Evolutionary conservation across 2,888 invertebrate genomes (phyloP), one percentile per base, ranked within the genome.

Genomic region (Drosophila prolongata): DNA sequence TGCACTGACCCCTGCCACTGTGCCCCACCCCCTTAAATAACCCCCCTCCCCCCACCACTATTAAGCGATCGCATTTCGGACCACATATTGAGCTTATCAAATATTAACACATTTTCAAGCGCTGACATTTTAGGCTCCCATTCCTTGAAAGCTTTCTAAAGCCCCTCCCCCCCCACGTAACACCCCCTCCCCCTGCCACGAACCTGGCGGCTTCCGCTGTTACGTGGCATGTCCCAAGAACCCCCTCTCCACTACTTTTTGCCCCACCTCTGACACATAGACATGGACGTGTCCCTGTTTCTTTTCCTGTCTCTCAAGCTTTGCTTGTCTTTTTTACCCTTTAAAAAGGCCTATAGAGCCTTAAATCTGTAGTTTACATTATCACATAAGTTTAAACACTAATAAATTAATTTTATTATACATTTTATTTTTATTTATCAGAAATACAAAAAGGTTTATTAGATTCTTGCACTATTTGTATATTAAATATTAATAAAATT

Each of bases 101-200:
- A 89, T 89, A 88, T 88, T 88, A 89, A 89, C 80, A 89, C 79
- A 83, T 88, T 86, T 78, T 61, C 78, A 61, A 79, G 84, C 83
- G 81, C 81, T 77, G 87, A 87, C 83, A 80, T 70, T 76, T 77
- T 76, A 75, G 79, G 83, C 72, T 54, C 27, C 53, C 40, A 40
- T 10, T 30, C 24, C 34, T 9, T 3, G 24, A 14, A 44, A 16
- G 50, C 24, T 19, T 3, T 3, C 19, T 13, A 44, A 44, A 19
- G 3, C 19, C 19, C 19, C n/a, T 27, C 40, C 57, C 37, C 57
- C 37, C 55, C 19, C 27, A 34, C 34, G 1, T 9, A 14, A 14
- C 43, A 6, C 3, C 27, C 14, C 44, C 16, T 16, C 16, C 30
- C 19, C 27, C 19, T 34, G 75, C 54, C 47, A 78, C 77, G 75